A percentile compares a stretch with the other conserved stretches of the same genome.
These are phyloP conservation scores for Polylopha cassiicola DNA, from an alignment of 2,888 invertebrate species.

Conservation along the genomic window DNA sequence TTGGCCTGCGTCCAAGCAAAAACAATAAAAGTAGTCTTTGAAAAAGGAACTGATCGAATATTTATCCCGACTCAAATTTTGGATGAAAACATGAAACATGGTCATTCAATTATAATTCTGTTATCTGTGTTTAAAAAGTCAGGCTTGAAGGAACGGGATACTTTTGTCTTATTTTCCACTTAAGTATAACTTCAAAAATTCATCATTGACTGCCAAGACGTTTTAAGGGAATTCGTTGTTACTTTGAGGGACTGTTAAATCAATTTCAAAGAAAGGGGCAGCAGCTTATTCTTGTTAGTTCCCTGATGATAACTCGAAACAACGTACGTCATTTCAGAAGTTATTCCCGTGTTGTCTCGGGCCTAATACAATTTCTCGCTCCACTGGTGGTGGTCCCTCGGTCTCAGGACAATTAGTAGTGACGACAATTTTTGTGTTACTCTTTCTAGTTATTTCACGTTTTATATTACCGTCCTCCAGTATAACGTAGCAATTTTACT, in stretches of 20 bases:
- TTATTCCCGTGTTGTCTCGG: conserved; percentile 43
- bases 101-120: too few species aligned
- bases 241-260: too few species aligned
- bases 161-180: too few species aligned
- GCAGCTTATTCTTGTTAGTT: background rate
- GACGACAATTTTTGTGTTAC: conserved; percentile 63
- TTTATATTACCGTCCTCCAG: conserved; percentile 19
- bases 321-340: conserved; percentile 26
- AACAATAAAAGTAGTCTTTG: conserved; percentile 47
- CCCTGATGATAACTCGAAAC: conserved; percentile 14
- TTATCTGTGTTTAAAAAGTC: too few species aligned
- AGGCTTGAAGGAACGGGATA: too few species aligned
- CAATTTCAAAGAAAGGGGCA: too few species aligned
- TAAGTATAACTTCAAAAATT: too few species aligned
- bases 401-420: conserved; percentile 70
- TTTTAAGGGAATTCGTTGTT: too few species aligned
- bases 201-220: too few species aligned
- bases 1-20: conserved; percentile 57
- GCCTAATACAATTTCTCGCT: conserved; percentile 71
- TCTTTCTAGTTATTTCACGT: conserved; percentile 23
- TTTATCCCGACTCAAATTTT: conserved; percentile 28
- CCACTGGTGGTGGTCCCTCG: conserved; percentile 56
- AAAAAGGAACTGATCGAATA: conserved; percentile 52
- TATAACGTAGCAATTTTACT: conserved; percentile 20
- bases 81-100: background rate